Evolutionary conservation across 1,140 invertebrate species (phyloP).

Genomic region (Octopus bimaculoides): DNA sequence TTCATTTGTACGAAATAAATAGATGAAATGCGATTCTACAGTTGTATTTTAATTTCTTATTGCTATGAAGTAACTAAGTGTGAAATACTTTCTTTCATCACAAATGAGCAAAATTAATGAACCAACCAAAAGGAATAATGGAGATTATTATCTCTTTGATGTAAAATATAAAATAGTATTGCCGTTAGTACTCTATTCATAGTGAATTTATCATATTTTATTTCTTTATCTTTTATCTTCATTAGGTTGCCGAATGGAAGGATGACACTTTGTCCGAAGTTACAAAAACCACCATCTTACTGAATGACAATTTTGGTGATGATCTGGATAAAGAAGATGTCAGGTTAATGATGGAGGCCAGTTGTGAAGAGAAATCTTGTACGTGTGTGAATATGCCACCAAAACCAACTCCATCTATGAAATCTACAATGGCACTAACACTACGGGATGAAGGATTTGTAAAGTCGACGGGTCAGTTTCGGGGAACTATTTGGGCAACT

Average conservation of each 20-base stretch:
- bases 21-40: too few relatives aligned
- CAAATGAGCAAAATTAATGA: too few relatives aligned
- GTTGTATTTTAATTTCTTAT: too few relatives aligned
- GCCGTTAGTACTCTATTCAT: too few relatives aligned
- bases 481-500: conserved; percentile 36
- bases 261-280: conserved; percentile 20
- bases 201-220: too few relatives aligned
- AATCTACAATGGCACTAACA: not conserved
- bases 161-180: too few relatives aligned
- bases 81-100: too few relatives aligned
- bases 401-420: conserved; percentile 17
- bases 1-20: too few relatives aligned
- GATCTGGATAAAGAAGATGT: not conserved
- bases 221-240: conserved; percentile 5
- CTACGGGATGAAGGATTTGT: conserved; percentile 5
- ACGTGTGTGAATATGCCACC: conserved; percentile 26
- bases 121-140: too few relatives aligned
- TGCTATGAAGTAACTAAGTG: too few relatives aligned
- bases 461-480: conserved; percentile 30
- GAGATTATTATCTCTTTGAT: too few relatives aligned
- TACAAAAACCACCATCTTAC: conserved; percentile 15
- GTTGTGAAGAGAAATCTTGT: conserved; percentile 29
- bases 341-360: conserved; percentile 16
- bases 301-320: conserved; percentile 23
- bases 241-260: conserved; percentile 34